Percentiles rank a stretch among this genome's conserved stretches.
phyloP scores from a whole-genome alignment of 1,140 invertebrate genomes.

The Telenomus remus region DNA sequence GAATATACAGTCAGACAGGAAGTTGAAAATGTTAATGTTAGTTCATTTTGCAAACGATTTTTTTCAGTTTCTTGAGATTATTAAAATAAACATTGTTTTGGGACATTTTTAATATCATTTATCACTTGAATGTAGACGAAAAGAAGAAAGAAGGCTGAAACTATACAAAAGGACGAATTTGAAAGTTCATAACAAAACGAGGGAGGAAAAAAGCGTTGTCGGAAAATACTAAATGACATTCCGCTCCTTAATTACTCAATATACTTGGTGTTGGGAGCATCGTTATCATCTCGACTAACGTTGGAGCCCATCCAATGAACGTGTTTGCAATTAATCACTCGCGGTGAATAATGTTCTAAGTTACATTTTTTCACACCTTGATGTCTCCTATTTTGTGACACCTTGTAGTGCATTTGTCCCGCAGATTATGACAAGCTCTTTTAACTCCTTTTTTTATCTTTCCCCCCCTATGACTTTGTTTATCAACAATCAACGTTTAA shows the following conservation, averaged over 20 bases:
- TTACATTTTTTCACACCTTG: slow-evolving; percentile 34
- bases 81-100: too few species aligned
- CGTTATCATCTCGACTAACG: slow-evolving; percentile 47
- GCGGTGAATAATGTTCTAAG: slow-evolving; percentile 49
- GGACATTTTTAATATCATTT: too few species aligned
- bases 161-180: too few species aligned
- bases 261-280: slow-evolving; percentile 40
- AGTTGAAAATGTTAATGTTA: too few species aligned
- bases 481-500: slow-evolving; percentile 8
- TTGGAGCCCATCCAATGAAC: slow-evolving; percentile 54
- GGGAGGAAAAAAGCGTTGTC: slow-evolving; percentile 23
- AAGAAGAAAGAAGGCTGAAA: too few species aligned
- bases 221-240: slow-evolving; percentile 47
- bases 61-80: too few species aligned
- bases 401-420: slow-evolving; percentile 32
- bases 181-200: background rate
- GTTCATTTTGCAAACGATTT: too few species aligned
- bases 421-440: slow-evolving; percentile 31
- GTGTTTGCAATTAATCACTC: slow-evolving; percentile 53
- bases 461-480: slow-evolving; percentile 5
- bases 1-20: too few species aligned
- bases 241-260: slow-evolving; percentile 51
- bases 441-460: slow-evolving; percentile 13
- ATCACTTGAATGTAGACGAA: too few species aligned
- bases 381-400: background rate